A percentile compares a stretch with the other conserved stretches of the same genome.
phyloP scores from a whole-genome alignment of 2,797 vertebrate species.

The Scarus forsteni region DNA sequence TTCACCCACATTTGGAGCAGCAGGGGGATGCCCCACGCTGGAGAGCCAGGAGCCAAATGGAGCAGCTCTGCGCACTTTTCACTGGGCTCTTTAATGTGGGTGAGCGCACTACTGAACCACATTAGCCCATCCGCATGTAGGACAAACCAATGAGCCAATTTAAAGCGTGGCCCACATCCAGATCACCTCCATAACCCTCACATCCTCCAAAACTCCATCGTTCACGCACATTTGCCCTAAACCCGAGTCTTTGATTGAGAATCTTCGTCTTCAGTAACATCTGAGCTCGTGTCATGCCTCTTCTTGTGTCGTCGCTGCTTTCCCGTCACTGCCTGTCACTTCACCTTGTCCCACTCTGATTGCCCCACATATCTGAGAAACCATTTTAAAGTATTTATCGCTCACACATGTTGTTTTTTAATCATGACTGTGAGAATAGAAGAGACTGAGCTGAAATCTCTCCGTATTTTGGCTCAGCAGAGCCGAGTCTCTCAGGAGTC shows the following conservation, averaged over 20 bases:
- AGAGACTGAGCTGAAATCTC: not conserved
- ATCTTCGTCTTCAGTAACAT: not conserved
- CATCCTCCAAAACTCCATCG: not conserved
- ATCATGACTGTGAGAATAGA: not conserved
- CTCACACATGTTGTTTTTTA: not conserved
- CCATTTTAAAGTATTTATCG: not conserved
- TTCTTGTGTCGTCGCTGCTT: conserved; percentile 12
- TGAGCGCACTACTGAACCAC: conserved; percentile 57
- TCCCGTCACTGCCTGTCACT: not conserved
- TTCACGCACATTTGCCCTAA: not conserved
- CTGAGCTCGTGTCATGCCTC: conserved; percentile 3
- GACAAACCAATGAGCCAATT: conserved; percentile 47
- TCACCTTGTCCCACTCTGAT: conserved; percentile 13
- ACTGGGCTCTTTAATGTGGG: conserved; percentile 59
- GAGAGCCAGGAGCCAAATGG: conserved; percentile 74
- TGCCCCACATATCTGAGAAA: conserved; percentile 15
- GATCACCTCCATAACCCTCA: not conserved
- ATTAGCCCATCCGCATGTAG: conserved; percentile 55
- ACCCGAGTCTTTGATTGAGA: not conserved
- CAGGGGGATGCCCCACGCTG: conserved; percentile 63
- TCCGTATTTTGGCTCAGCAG: conserved; percentile 17
- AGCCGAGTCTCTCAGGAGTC: conserved; percentile 52
- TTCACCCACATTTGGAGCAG: conserved; percentile 55
- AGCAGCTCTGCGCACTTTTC: conserved; percentile 78
- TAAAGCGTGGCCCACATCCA: conserved; percentile 62